These are phyloP conservation scores for Galemys pyrenaicus DNA, from an alignment of 2,113 vertebrate genomes.

Conservation along the genomic window DNA sequence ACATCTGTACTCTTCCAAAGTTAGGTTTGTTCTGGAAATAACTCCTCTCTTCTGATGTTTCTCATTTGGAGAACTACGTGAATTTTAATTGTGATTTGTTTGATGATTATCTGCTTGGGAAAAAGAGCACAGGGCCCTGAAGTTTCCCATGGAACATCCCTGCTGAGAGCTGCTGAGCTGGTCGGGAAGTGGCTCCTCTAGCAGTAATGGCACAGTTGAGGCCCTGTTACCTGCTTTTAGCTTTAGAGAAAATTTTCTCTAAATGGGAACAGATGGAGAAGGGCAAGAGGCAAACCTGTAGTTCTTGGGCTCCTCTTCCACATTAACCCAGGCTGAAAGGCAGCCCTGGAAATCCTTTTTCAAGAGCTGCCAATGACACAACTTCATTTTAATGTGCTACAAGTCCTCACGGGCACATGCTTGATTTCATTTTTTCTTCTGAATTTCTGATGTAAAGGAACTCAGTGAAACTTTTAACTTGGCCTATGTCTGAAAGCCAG, in stretches of 20 bases:
- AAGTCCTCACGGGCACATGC: constrained; percentile 53
- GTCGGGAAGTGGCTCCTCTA: background rate
- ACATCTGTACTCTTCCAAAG: background rate
- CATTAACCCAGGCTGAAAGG: constrained; percentile 40
- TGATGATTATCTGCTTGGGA: background rate
- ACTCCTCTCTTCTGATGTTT: background rate
- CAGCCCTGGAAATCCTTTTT: constrained; percentile 61
- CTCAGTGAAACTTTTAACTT: constrained; percentile 61
- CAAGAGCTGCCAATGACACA: constrained; percentile 55
- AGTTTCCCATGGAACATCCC: background rate
- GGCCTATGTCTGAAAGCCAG: constrained; percentile 47
- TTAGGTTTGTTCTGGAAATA: background rate
- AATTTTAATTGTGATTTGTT: constrained; percentile 6
- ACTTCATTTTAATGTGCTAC: constrained; percentile 36
- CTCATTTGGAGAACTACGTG: background rate
- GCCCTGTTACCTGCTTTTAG: background rate
- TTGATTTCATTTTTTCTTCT: constrained; percentile 44
- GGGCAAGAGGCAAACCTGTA: background rate
- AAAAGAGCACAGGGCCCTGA: background rate
- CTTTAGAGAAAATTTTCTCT: constrained; percentile 38
- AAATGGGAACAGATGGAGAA: constrained; percentile 61
- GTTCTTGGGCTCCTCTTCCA: background rate
- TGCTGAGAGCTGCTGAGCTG: background rate
- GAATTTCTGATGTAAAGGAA: constrained; percentile 67
- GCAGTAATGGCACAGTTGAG: background rate